Evolutionary conservation across 2,113 vertebrate species (phyloP).

Genomic region (Oriolus oriolus): DNA sequence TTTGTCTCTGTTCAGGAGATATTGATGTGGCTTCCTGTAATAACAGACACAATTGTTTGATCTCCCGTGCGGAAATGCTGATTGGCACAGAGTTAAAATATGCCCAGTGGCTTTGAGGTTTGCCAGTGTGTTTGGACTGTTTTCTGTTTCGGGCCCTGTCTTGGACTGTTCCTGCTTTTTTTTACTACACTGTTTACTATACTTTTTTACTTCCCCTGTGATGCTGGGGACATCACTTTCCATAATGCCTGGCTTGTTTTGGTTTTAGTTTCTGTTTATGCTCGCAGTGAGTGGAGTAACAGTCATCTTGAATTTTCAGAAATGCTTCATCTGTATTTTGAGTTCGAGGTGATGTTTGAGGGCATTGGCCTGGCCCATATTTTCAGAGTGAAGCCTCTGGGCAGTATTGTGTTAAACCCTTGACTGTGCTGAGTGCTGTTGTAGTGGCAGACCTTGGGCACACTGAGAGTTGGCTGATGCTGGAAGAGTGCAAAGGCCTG

Average conservation of each 20-base stretch:
- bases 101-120: not conserved
- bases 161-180: not conserved
- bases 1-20: not conserved
- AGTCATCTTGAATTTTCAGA: not conserved
- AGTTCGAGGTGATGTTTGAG: not conserved
- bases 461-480: not conserved
- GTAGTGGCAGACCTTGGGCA: not conserved
- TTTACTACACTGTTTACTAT: not conserved
- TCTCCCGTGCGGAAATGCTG: not conserved
- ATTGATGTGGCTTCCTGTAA: not conserved
- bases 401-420: not conserved
- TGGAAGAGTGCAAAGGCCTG: not conserved
- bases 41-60: not conserved
- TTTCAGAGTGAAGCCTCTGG: not conserved
- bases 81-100: not conserved
- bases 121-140: not conserved
- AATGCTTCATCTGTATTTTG: not conserved
- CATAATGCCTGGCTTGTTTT: not conserved
- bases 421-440: not conserved
- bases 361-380: accelerated
- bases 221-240: not conserved
- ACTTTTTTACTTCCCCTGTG: not conserved
- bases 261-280: not conserved
- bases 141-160: not conserved
- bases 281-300: not conserved